A percentile compares a stretch with the other conserved stretches of the same genome.
These are phyloP conservation scores for Trogon melanurus DNA, from an alignment of 2,113 vertebrate species.

Conservation along the genomic window DNA sequence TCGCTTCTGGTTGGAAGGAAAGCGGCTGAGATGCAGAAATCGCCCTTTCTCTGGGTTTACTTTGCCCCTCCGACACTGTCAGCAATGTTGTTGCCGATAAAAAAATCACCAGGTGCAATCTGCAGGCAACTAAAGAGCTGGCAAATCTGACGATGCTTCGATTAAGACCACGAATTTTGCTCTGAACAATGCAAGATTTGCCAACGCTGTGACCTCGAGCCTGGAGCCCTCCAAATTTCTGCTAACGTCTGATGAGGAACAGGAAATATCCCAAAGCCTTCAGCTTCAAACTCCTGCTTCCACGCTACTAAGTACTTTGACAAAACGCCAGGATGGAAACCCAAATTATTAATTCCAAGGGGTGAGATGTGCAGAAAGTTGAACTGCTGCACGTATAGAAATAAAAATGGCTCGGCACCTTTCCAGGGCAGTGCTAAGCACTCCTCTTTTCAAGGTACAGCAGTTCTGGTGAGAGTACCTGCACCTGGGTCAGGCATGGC, in stretches of 20 bases:
- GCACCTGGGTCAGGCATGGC: not conserved
- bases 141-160: not conserved
- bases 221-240: not conserved
- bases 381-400: not conserved
- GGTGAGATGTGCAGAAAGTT: not conserved
- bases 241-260: not conserved
- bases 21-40: constrained; percentile 6
- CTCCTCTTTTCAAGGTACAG: not conserved
- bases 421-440: not conserved
- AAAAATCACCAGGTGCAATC: not conserved
- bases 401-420: not conserved
- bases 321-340: not conserved
- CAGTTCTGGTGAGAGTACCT: not conserved
- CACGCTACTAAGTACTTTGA: not conserved
- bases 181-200: not conserved
- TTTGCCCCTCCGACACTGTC: not conserved
- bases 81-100: not conserved
- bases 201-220: fast-evolving
- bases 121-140: not conserved
- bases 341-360: not conserved
- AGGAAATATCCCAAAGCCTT: not conserved
- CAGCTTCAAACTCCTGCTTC: not conserved
- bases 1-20: not conserved
- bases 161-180: not conserved
- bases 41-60: not conserved